These are phyloP conservation scores for Himalopsyche phryganea DNA, from an alignment of 1,140 invertebrate species.

Conservation along the genomic window DNA sequence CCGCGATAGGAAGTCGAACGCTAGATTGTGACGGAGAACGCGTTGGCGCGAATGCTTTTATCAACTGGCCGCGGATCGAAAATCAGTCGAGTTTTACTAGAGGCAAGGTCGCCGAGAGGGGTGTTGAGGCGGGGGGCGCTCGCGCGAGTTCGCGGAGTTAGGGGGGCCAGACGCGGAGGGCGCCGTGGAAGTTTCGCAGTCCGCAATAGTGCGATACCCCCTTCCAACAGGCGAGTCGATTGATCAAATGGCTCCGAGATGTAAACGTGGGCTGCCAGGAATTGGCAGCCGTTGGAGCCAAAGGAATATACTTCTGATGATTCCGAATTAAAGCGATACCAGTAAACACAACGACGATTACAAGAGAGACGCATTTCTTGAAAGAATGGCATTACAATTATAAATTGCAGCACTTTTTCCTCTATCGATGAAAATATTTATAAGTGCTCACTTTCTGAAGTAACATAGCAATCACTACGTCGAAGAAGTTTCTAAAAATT, in stretches of 20 bases:
- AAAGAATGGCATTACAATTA: too few relatives aligned
- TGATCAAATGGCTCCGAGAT: not conserved
- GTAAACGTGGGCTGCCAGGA: not conserved
- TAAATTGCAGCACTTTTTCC: too few relatives aligned
- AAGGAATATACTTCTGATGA: too few relatives aligned
- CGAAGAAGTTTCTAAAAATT: too few relatives aligned
- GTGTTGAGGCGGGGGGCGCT: not conserved
- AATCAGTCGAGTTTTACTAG: slow-evolving; percentile 19
- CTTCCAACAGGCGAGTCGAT: not conserved
- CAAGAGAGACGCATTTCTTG: too few relatives aligned
- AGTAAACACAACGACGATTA: too few relatives aligned
- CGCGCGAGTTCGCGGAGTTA: not conserved
- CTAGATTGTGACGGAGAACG: not conserved
- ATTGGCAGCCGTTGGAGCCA: not conserved
- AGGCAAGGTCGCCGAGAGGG: slow-evolving; percentile 14
- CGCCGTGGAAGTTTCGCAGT: not conserved
- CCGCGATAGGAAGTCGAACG: not conserved
- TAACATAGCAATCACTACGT: too few relatives aligned
- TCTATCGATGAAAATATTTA: too few relatives aligned
- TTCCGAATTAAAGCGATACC: too few relatives aligned
- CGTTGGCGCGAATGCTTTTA: slow-evolving; percentile 13
- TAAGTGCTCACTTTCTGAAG: too few relatives aligned
- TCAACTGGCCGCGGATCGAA: slow-evolving; percentile 21
- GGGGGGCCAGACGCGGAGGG: too few relatives aligned
- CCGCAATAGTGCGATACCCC: not conserved